Conservation (phyloP, 2,888 invertebrate species). For the Cryptocheilus praepositus region DNA sequence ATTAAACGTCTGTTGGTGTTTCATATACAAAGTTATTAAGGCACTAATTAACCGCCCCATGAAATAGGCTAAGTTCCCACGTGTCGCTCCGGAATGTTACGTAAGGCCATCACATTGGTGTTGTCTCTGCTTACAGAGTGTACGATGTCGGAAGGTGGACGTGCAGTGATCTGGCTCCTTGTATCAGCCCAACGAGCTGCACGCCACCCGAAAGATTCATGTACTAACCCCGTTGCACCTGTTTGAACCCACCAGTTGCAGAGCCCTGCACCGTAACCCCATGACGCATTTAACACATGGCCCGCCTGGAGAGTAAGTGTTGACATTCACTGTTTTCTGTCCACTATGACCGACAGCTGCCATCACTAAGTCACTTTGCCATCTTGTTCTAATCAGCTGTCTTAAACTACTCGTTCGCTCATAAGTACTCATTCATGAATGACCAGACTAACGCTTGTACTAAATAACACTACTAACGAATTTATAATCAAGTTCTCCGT, state of each 20-base stretch:
- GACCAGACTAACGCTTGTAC: too few species aligned
- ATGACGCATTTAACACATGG: slow-evolving; percentile 67
- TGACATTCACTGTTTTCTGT: slow-evolving; percentile 30
- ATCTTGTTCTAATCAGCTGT: not conserved
- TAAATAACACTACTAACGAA: too few species aligned
- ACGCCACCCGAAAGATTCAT: slow-evolving; percentile 67
- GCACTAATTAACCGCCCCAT: too few species aligned
- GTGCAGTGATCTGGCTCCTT: slow-evolving; percentile 63
- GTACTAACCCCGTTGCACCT: slow-evolving; percentile 66
- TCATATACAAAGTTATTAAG: too few species aligned
- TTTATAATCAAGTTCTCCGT: too few species aligned
- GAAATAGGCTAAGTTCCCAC: too few species aligned
- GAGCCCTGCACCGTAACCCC: slow-evolving; percentile 56
- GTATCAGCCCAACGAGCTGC: slow-evolving; percentile 64
- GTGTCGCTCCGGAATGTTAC: too few species aligned
- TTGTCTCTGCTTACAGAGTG: slow-evolving; percentile 61
- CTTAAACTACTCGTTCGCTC: too few species aligned
- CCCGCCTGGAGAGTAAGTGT: slow-evolving; percentile 71
- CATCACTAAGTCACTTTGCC: not conserved
- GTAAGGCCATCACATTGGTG: slow-evolving; percentile 7
- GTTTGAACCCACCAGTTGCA: slow-evolving; percentile 61
- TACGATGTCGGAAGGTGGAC: slow-evolving; percentile 63
- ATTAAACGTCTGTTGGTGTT: too few species aligned
- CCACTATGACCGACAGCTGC: not conserved
- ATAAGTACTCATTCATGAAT: too few species aligned